phyloP scores from a whole-genome alignment of 2,888 invertebrate species.

The Xanthorhoe designata region DNA sequence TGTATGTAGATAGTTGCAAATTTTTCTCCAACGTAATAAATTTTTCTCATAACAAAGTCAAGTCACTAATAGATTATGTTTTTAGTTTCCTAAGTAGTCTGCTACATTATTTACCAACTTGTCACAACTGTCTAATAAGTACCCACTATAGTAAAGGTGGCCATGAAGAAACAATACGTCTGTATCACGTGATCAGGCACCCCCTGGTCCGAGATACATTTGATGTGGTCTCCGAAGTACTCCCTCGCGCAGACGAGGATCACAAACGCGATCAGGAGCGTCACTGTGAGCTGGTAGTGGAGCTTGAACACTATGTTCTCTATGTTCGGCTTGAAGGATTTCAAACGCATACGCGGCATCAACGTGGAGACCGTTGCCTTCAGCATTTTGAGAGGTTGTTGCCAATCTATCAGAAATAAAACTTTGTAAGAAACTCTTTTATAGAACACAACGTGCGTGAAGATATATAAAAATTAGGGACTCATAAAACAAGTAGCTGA shows the following conservation, averaged over 20 bases:
- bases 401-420: too few species aligned
- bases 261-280: conserved; percentile 90
- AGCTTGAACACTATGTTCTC: conserved; percentile 92
- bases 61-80: too few species aligned
- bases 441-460: too few species aligned
- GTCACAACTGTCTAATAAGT: too few species aligned
- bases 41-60: too few species aligned
- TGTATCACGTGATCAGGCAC: conserved; percentile 90
- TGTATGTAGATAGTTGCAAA: too few species aligned
- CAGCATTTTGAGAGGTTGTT: conserved; percentile 82
- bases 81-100: too few species aligned
- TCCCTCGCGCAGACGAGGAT: conserved; percentile 92
- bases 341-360: conserved; percentile 87
- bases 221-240: conserved; percentile 97
- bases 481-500: too few species aligned
- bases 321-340: conserved; percentile 85
- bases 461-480: too few species aligned
- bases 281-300: conserved; percentile 94
- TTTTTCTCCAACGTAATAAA: too few species aligned
- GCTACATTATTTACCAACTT: too few species aligned
- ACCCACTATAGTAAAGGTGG: conserved; percentile 92
- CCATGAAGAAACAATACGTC: conserved; percentile 94
- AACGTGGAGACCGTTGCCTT: conserved; percentile 85
- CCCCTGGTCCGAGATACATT: conserved; percentile 91
- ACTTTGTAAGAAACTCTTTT: too few species aligned